A percentile compares a stretch with the other conserved stretches of the same genome.
Evolutionary conservation across 1,140 invertebrate genomes (phyloP).

Genomic region (Mycetomoellerius zeteki): DNA sequence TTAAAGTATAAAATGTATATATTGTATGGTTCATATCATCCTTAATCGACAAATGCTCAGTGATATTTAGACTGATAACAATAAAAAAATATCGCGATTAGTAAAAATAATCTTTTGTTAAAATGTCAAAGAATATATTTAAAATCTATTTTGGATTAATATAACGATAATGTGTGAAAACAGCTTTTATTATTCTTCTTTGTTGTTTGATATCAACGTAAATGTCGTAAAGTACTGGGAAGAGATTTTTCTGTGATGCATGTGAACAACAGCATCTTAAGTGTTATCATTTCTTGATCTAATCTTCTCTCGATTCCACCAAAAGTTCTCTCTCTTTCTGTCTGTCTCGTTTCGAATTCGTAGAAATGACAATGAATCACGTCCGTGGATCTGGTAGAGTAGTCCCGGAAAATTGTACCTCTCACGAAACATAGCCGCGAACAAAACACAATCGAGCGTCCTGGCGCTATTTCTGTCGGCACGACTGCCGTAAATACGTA

Average conservation of each 20-base stretch:
- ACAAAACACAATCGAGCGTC: conserved; percentile 48
- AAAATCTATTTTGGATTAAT: conserved; percentile 7
- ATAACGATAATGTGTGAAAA: not conserved
- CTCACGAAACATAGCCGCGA: conserved; percentile 56
- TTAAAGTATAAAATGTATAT: no score
- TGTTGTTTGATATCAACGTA: not conserved
- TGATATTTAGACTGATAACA: not conserved
- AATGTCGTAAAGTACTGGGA: no score
- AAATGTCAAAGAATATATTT: not conserved
- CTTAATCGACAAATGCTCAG: not conserved
- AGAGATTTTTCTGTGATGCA: not conserved
- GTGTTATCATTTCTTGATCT: conserved; percentile 42
- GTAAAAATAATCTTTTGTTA: not conserved
- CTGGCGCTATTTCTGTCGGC: conserved; percentile 52
- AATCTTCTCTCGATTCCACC: conserved; percentile 62
- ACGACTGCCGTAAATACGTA: conserved; percentile 54
- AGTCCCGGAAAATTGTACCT: conserved; percentile 53
- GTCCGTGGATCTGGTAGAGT: not conserved
- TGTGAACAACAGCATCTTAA: conserved; percentile 19
- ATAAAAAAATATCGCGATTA: not conserved
- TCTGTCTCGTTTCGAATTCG: conserved; percentile 10
- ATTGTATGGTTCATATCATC: not conserved
- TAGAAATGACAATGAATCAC: conserved; percentile 48
- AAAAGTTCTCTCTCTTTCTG: conserved; percentile 16
- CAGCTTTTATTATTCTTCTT: not conserved